phyloP scores from a whole-genome alignment of 1,140 invertebrate genomes.

The Gryon sp. region DNA sequence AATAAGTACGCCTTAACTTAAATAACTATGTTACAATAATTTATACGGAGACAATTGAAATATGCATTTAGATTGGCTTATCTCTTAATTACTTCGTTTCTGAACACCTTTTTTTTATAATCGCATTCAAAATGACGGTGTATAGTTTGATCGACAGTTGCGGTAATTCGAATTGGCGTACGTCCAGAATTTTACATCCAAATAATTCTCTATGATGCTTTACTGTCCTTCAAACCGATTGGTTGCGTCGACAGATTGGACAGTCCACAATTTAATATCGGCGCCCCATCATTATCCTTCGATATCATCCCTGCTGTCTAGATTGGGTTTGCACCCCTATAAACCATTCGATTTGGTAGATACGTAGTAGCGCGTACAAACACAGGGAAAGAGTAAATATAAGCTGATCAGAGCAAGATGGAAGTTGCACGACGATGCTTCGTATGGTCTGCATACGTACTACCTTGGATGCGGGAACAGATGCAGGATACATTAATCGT shows the following conservation, averaged over 20 bases:
- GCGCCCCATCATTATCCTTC: conserved; percentile 66
- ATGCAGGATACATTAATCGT: conserved; percentile 71
- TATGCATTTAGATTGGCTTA: no score
- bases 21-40: no score
- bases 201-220: conserved; percentile 17
- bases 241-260: conserved; percentile 68
- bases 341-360: conserved; percentile 9
- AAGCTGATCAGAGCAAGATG: conserved; percentile 31
- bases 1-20: no score
- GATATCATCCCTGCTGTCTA: conserved; percentile 56
- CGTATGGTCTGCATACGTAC: conserved; percentile 11
- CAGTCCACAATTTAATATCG: conserved; percentile 74
- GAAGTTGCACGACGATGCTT: no score
- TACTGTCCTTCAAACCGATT: conserved; percentile 34
- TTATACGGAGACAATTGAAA: no score
- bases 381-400: conserved; percentile 33
- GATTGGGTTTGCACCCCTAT: conserved; percentile 42
- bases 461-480: conserved; percentile 66
- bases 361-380: conserved; percentile 17
- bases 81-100: no score
- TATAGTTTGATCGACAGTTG: conserved; percentile 3
- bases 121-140: conserved; percentile 16
- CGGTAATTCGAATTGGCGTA: conserved; percentile 13
- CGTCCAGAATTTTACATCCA: conserved; percentile 33
- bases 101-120: background rate